phyloP scores from a whole-genome alignment of 2,113 vertebrate species.

The Coturnix japonica region DNA sequence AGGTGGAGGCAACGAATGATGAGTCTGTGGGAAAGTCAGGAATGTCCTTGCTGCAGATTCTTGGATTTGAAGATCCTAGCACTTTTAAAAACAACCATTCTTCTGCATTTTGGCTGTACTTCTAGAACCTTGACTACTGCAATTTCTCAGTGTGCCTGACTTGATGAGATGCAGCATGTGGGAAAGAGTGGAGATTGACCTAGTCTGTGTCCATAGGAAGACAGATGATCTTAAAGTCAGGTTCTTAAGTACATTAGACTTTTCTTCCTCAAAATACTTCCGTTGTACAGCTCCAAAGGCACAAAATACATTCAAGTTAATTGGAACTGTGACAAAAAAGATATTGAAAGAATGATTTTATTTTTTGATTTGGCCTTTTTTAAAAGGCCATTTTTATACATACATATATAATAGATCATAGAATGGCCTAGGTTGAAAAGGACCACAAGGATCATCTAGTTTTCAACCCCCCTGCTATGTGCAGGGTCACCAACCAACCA shows the following conservation, averaged over 20 bases:
- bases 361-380: neutral
- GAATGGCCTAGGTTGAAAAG: too few relatives aligned
- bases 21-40: neutral
- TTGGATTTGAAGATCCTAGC: neutral
- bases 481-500: too few relatives aligned
- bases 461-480: too few relatives aligned
- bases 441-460: too few relatives aligned
- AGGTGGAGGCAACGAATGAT: neutral
- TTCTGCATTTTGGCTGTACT: neutral
- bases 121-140: neutral
- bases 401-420: too few relatives aligned
- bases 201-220: neutral
- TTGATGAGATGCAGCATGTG: neutral
- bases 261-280: neutral
- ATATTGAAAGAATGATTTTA: neutral
- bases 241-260: neutral
- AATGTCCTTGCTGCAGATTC: neutral
- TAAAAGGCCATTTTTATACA: neutral
- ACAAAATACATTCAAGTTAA: neutral
- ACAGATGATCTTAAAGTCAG: neutral
- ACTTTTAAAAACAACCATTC: neutral
- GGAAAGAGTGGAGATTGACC: neutral
- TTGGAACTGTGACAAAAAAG: neutral
- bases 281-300: neutral
- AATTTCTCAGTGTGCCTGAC: neutral